Evolutionary conservation across 2,888 invertebrate genomes (phyloP).

Genomic region (Odiellus spinosus): DNA sequence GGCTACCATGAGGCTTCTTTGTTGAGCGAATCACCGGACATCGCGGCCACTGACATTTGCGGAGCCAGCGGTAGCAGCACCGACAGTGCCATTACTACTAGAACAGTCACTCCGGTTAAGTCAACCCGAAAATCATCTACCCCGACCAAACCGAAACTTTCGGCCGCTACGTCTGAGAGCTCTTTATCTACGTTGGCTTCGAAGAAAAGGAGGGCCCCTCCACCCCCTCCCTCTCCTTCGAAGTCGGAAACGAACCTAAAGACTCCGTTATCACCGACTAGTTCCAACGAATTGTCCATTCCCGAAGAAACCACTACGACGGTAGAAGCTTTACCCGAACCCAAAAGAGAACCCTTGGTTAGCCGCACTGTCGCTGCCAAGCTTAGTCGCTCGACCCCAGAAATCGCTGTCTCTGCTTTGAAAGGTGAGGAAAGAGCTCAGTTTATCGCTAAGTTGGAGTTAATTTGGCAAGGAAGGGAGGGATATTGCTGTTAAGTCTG

Average conservation of each 20-base stretch:
- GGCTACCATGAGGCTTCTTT: slow-evolving; percentile 54
- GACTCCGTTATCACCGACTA: not conserved
- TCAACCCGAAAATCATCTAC: not conserved
- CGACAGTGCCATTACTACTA: slow-evolving; percentile 1
- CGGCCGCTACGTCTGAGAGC: not conserved
- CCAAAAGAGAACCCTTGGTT: too few species aligned
- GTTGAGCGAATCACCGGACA: slow-evolving; percentile 42
- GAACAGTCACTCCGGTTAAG: not conserved
- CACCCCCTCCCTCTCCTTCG: slow-evolving; percentile 9
- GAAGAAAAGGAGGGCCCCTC: slow-evolving; percentile 15
- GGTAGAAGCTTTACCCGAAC: not conserved
- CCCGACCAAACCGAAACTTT: not conserved
- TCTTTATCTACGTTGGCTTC: not conserved
- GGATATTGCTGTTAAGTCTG: too few species aligned
- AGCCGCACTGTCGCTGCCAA: too few species aligned
- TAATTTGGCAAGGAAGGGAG: too few species aligned
- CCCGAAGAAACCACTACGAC: not conserved
- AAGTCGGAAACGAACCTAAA: not conserved
- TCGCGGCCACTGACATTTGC: slow-evolving; percentile 14
- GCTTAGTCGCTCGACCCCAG: too few species aligned
- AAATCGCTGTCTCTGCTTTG: too few species aligned
- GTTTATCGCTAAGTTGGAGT: too few species aligned
- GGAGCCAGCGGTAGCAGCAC: slow-evolving; percentile 9
- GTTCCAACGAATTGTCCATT: not conserved
- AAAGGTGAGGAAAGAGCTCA: too few species aligned